A percentile compares a stretch with the other conserved stretches of the same genome.
Evolutionary conservation across 2,113 vertebrate species (phyloP).

Genomic region (Gasterosteus aculeatus): DNA sequence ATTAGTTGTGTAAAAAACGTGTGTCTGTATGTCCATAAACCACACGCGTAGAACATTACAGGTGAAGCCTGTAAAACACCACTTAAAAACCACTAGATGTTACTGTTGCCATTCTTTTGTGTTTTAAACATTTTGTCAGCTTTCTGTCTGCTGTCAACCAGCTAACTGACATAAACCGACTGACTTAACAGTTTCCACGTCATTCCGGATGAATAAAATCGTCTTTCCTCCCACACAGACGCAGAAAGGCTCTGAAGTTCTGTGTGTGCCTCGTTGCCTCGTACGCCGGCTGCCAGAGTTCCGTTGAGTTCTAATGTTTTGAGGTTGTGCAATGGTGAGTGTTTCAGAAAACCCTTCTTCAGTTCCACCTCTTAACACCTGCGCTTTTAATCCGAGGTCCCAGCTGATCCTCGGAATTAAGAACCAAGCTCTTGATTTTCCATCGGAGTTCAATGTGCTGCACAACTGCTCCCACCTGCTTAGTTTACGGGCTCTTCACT

Average conservation of each 20-base stretch:
- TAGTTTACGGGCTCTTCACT: neutral
- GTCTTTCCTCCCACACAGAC: conserved; percentile 11
- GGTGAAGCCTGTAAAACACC: neutral
- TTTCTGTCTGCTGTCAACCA: neutral
- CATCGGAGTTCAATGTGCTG: conserved; percentile 25
- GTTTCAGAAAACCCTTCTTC: neutral
- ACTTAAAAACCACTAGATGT: neutral
- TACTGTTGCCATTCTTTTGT: neutral
- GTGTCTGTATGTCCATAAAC: neutral
- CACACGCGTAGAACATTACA: neutral
- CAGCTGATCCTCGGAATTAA: neutral
- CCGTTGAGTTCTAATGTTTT: neutral
- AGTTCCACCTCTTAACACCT: neutral
- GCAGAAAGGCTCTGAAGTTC: conserved; percentile 13
- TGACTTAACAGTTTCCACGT: neutral
- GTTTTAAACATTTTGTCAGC: neutral
- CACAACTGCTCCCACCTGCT: conserved; percentile 31
- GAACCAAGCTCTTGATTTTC: conserved; percentile 17
- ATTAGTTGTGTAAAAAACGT: neutral
- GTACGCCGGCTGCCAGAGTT: neutral
- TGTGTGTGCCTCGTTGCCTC: conserved; percentile 4
- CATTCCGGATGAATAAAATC: neutral
- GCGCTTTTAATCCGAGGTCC: neutral
- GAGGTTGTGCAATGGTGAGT: conserved; percentile 61
- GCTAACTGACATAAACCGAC: neutral